A percentile compares a stretch with the other conserved stretches of the same genome.
Conservation (phyloP, 2,888 invertebrate genomes). For the Apoda limacodes region DNA sequence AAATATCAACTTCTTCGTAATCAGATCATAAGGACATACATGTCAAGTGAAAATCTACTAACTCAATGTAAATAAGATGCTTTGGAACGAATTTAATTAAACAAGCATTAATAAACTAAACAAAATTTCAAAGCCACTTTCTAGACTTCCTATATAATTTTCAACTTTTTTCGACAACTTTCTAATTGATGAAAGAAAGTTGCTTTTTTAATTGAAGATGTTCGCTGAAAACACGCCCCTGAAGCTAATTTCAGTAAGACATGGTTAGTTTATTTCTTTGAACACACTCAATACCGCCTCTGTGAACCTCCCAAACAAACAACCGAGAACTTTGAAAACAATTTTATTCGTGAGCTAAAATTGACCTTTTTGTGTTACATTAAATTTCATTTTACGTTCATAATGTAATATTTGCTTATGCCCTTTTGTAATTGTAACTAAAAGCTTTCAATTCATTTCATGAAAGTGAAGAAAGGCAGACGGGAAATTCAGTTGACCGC, state of each 20-base stretch:
- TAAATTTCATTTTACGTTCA: slow-evolving; percentile 19
- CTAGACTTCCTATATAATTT: too few species aligned
- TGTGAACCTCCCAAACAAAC: slow-evolving; percentile 69
- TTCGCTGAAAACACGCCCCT: slow-evolving; percentile 60
- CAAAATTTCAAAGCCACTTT: too few species aligned
- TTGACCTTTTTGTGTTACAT: background rate
- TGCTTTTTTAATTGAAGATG: slow-evolving; percentile 66
- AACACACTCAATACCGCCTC: slow-evolving; percentile 68
- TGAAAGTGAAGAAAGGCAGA: slow-evolving; percentile 55
- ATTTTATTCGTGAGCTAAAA: slow-evolving; percentile 23
- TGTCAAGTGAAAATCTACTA: too few species aligned
- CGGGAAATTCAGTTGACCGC: slow-evolving; percentile 59
- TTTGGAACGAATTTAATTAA: slow-evolving; percentile 17
- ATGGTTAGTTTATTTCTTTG: slow-evolving; percentile 70
- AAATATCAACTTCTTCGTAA: too few species aligned
- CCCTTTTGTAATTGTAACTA: slow-evolving; percentile 24
- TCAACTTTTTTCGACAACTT: slow-evolving; percentile 35
- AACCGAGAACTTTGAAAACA: slow-evolving; percentile 64
- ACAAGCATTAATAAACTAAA: too few species aligned
- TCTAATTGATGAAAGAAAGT: too few species aligned
- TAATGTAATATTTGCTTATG: slow-evolving; percentile 23
- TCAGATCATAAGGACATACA: too few species aligned
- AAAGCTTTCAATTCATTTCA: slow-evolving; percentile 61
- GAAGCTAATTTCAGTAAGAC: slow-evolving; percentile 64
- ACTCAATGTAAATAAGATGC: slow-evolving; percentile 32